Conservation (phyloP, 2,888 invertebrate genomes). For the Sepioteuthis lessoniana region DNA sequence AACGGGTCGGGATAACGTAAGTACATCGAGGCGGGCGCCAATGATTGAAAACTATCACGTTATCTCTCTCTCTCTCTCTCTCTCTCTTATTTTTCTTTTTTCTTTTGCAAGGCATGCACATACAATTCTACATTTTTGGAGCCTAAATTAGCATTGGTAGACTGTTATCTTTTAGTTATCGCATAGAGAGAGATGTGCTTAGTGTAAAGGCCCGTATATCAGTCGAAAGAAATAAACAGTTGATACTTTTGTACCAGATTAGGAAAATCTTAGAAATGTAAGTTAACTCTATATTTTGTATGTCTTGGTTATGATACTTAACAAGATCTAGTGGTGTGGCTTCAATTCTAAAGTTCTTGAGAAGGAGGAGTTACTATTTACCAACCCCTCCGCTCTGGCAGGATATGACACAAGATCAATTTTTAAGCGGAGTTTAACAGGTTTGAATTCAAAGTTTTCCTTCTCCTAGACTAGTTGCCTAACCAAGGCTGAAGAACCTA, state of each 20-base stretch:
- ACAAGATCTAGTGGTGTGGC: no score
- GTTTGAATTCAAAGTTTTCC: no score
- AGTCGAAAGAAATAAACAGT: not conserved
- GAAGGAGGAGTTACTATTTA: no score
- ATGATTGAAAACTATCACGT: not conserved
- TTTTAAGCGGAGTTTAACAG: no score
- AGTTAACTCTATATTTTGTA: no score
- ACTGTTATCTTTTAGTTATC: not conserved
- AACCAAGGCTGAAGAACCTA: no score
- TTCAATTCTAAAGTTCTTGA: no score
- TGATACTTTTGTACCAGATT: not conserved
- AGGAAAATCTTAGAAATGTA: not conserved
- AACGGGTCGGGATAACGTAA: not conserved
- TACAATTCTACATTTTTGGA: not conserved
- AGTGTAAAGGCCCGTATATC: not conserved
- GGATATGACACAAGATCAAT: no score
- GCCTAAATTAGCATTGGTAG: not conserved
- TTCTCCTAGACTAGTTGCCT: no score
- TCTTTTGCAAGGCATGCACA: not conserved
- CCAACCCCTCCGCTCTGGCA: no score
- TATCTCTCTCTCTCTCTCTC: not conserved
- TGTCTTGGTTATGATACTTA: no score
- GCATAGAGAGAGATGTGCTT: not conserved
- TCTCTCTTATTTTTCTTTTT: not conserved
- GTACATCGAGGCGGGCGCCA: not conserved